A percentile compares a stretch with the other conserved stretches of the same genome.
phyloP scores from a whole-genome alignment of 1,140 invertebrate species.

The Chlorops oryzae region DNA sequence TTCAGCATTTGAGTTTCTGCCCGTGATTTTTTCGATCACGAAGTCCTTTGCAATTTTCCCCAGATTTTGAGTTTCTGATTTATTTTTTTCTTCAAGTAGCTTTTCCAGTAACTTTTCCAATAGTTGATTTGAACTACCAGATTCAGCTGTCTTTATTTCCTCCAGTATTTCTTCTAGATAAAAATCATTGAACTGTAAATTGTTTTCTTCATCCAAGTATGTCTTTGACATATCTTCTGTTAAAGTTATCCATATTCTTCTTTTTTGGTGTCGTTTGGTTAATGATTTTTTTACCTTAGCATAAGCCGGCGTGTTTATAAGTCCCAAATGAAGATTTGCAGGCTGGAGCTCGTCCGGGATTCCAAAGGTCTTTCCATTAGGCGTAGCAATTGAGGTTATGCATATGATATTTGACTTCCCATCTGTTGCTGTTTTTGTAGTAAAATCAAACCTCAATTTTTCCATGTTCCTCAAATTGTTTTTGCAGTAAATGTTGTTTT shows the following conservation, averaged over 20 bases:
- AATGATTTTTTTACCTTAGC: slow-evolving; percentile 26
- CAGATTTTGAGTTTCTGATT: not conserved
- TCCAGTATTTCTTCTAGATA: slow-evolving; percentile 26
- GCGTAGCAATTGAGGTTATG: slow-evolving; percentile 32
- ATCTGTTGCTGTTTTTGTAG: slow-evolving; percentile 22
- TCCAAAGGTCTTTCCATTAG: slow-evolving; percentile 17
- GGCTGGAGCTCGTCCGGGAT: slow-evolving; percentile 29
- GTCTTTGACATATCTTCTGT: slow-evolving; percentile 19
- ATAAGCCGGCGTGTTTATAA: slow-evolving; percentile 8
- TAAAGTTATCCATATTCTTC: slow-evolving; percentile 30
- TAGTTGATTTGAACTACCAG: no score
- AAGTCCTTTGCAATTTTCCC: not conserved
- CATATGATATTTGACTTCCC: slow-evolving; percentile 34
- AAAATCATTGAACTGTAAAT: slow-evolving; percentile 30
- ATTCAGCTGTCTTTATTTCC: slow-evolving; percentile 3
- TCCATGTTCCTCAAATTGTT: no score
- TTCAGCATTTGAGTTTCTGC: slow-evolving; percentile 24
- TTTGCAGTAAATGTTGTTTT: no score
- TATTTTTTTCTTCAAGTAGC: not conserved
- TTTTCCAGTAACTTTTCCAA: no score
- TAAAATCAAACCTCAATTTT: slow-evolving; percentile 35
- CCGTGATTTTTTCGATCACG: slow-evolving; percentile 23
- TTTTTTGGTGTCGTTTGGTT: slow-evolving; percentile 30
- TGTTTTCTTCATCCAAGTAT: slow-evolving; percentile 33
- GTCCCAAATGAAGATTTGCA: slow-evolving; percentile 15